Evolutionary conservation across 2,113 vertebrate species (phyloP), one percentile per base, ranked within the genome.

Genomic region (Delphinapterus leucas): DNA sequence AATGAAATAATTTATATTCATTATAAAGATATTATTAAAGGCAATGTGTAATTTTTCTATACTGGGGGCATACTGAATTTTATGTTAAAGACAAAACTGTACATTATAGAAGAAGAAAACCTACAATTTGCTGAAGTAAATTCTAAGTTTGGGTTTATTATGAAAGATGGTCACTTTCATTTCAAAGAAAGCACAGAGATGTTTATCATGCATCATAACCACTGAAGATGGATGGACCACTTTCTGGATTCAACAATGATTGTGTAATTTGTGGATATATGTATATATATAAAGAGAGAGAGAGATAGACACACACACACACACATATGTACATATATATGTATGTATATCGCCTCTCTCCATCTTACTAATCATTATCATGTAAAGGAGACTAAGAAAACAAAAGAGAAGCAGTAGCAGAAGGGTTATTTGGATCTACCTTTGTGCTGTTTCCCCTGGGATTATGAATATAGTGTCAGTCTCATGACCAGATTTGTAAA

Each of bases 1-100:
- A 94, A 83, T 73, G 26, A 95, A 82, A 92, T 97, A 21, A 79
- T 73, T 88, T 82, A 26, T 49, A 90, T 49, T 97, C 31, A 95
- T 82, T 49, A 74, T 6, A 28, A 86, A 93, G n/a, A 49, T 95
- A 79, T 82, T 71, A 77, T 89, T 84, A 94, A 89, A 87, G 28
- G 9, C 10, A 93, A 8, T 95, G 6, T 58, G 14, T 25, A 93
- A 85, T 93, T 95, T 36, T 93, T 91, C 74, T 70, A 49, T 26
- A 79, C 85, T 55, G 90, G 23, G 23, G 28, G 38, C 23, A 93
- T 68, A 74, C 47, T 14, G n/a, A 63, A 88, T 96, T 80, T 88
- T 49, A 80, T 17, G 23, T 87, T 94, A 80, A 84, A 97, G 55
- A 81, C 13, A 86, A 95, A 96, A 74, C 17, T 68, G 41, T 55